These are phyloP conservation scores for Drosophila busckii DNA, from an alignment of 1,140 invertebrate species.

Conservation along the genomic window DNA sequence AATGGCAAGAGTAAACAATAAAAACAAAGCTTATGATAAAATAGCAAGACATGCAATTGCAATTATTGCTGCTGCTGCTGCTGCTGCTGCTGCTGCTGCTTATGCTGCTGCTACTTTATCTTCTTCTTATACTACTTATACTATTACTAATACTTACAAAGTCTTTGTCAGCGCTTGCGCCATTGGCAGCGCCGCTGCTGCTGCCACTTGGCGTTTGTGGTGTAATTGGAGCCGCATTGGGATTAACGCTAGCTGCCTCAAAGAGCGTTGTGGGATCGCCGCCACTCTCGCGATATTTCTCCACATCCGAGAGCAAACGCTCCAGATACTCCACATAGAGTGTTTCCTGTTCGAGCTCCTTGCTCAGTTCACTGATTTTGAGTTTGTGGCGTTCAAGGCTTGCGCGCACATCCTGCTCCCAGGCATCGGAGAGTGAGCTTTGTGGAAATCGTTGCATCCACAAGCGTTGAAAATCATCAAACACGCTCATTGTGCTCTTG, in stretches of 20 bases:
- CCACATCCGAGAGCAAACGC: constrained; percentile 88
- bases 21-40: no score
- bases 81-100: no score
- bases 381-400: constrained; percentile 93
- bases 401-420: constrained; percentile 93
- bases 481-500: constrained; percentile 86
- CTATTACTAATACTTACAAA: constrained; percentile 49
- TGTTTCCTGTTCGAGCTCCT: constrained; percentile 93
- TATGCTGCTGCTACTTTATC: background rate
- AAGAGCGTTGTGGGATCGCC: constrained; percentile 78
- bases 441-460: constrained; percentile 93
- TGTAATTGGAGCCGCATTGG: constrained; percentile 6
- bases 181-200: constrained; percentile 28
- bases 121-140: constrained; percentile 1
- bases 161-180: constrained; percentile 48
- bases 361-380: constrained; percentile 87
- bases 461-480: constrained; percentile 91
- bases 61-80: no score
- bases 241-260: constrained; percentile 60
- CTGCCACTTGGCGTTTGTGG: constrained; percentile 4
- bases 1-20: constrained; percentile 16
- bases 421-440: constrained; percentile 91
- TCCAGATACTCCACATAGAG: constrained; percentile 94
- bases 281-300: constrained; percentile 83
- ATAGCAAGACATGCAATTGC: no score